phyloP scores from a whole-genome alignment of 2,888 invertebrate genomes.

The Luperina testacea region DNA sequence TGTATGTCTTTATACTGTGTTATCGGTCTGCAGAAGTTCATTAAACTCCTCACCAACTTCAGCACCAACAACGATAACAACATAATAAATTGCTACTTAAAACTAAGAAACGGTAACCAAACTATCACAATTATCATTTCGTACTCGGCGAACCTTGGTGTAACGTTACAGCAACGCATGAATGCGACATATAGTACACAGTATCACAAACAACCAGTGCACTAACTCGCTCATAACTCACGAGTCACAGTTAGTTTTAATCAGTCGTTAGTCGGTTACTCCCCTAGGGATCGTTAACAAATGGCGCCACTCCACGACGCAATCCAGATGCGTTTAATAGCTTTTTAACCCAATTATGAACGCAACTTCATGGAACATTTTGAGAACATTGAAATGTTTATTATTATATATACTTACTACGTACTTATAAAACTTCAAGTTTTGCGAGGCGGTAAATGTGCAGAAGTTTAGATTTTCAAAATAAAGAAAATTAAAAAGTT shows the following conservation, averaged over 20 bases:
- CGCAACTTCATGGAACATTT: constrained; percentile 65
- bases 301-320: constrained; percentile 69
- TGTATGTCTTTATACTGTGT: too few relatives aligned
- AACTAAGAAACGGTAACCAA: constrained; percentile 23
- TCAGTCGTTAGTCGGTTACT: constrained; percentile 71
- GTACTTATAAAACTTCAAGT: constrained; percentile 47
- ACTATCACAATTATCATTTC: constrained; percentile 38
- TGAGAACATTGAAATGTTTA: constrained; percentile 68
- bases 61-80: constrained; percentile 16
- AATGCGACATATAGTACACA: constrained; percentile 4
- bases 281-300: constrained; percentile 74
- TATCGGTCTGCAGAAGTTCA: constrained; percentile 27
- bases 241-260: constrained; percentile 74
- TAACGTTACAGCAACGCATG: constrained; percentile 26
- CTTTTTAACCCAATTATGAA: constrained; percentile 78
- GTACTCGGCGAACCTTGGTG: neutral
- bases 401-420: constrained; percentile 55
- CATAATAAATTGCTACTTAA: constrained; percentile 28
- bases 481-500: neutral
- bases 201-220: constrained; percentile 50
- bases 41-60: constrained; percentile 28
- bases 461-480: constrained; percentile 21
- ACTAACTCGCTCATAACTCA: constrained; percentile 69
- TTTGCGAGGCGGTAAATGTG: constrained; percentile 15
- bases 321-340: constrained; percentile 81